phyloP scores from a whole-genome alignment of 1,140 invertebrate species.

The Hyles euphorbiae region DNA sequence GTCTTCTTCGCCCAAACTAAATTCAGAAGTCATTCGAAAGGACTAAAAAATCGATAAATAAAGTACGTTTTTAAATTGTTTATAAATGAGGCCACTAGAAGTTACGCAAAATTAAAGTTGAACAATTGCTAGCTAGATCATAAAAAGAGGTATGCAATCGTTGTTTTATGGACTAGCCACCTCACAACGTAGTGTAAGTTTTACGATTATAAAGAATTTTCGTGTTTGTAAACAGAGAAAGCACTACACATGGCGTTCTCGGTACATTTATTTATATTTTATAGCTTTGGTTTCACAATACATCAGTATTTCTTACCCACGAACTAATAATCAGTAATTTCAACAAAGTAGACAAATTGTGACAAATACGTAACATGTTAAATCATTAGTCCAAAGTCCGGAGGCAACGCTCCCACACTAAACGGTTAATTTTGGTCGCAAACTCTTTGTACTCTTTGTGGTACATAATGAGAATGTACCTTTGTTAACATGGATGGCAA shows the following conservation, averaged over 20 bases:
- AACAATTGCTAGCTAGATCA: background rate
- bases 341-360: slow-evolving; percentile 2
- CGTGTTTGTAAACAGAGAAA: slow-evolving; percentile 7
- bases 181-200: slow-evolving; percentile 1
- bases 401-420: background rate
- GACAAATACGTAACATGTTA: slow-evolving; percentile 1
- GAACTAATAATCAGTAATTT: too few relatives aligned
- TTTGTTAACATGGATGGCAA: slow-evolving; percentile 17
- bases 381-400: background rate
- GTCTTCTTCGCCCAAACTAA: too few relatives aligned
- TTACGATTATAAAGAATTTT: slow-evolving; percentile 4
- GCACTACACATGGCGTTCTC: background rate
- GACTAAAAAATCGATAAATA: too few relatives aligned
- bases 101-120: too few relatives aligned
- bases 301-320: too few relatives aligned
- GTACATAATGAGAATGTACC: slow-evolving; percentile 11
- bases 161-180: background rate
- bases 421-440: slow-evolving; percentile 9
- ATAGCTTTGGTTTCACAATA: too few relatives aligned
- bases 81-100: too few relatives aligned
- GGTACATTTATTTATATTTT: background rate
- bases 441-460: slow-evolving; percentile 8
- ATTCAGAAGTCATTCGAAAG: too few relatives aligned
- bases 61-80: too few relatives aligned
- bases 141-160: background rate